phyloP scores from a whole-genome alignment of 2,888 invertebrate genomes.

The Neoascia interrupta region DNA sequence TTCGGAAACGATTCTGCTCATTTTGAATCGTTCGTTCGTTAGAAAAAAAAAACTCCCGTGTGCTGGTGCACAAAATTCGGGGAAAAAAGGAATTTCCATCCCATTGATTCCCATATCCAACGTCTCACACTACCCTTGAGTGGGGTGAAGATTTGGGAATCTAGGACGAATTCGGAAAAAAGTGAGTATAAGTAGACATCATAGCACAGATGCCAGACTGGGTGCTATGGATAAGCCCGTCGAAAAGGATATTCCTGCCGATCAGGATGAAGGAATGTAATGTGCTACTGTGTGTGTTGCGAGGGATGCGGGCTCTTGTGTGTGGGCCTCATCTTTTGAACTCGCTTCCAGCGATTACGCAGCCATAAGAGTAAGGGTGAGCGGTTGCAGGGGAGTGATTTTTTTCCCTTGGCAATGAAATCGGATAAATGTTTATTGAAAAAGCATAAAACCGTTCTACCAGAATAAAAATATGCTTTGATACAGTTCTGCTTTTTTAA shows the following conservation, averaged over 20 bases:
- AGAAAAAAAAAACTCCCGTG: conserved; percentile 31
- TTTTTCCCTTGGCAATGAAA: conserved; percentile 72
- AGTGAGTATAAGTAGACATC: conserved; percentile 47
- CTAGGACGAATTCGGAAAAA: conserved; percentile 29
- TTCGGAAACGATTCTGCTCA: conserved; percentile 32
- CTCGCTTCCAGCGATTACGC: conserved; percentile 34
- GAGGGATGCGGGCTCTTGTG: conserved; percentile 32
- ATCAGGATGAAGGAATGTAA: conserved; percentile 48
- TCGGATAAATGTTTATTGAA: conserved; percentile 80
- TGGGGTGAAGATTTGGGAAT: conserved; percentile 4
- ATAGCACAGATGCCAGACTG: conserved; percentile 58
- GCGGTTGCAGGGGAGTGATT: not conserved
- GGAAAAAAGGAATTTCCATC: conserved; percentile 76
- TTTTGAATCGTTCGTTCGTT: conserved; percentile 59
- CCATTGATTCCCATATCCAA: conserved; percentile 78
- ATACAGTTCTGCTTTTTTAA: conserved; percentile 75
- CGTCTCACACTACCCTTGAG: conserved; percentile 38
- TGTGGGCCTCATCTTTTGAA: conserved; percentile 55
- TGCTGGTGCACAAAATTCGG: not conserved
- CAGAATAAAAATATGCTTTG: conserved; percentile 80
- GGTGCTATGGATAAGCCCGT: conserved; percentile 59
- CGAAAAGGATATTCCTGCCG: conserved; percentile 35
- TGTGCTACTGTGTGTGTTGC: too few species aligned
- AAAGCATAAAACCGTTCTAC: conserved; percentile 80
- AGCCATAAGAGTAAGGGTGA: not conserved